phyloP scores from a whole-genome alignment of 2,888 invertebrate genomes.

The Eurytoma californica region DNA sequence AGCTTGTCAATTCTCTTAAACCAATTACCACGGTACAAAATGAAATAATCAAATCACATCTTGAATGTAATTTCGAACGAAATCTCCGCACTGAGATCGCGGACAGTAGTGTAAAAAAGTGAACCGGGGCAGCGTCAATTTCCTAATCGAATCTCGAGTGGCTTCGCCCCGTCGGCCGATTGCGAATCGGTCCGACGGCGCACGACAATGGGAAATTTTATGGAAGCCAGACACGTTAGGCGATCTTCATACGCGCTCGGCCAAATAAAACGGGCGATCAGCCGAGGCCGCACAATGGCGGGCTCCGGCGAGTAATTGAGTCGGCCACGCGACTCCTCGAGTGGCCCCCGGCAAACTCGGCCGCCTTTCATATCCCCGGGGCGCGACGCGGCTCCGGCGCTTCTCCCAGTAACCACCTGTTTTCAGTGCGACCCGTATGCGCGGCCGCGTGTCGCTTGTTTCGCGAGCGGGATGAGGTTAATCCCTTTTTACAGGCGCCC shows the following conservation, averaged over 20 bases:
- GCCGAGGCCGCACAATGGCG: constrained; percentile 37
- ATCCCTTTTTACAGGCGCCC: constrained; percentile 20
- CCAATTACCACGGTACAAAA: no score
- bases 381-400: constrained; percentile 51
- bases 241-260: constrained; percentile 9
- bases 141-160: constrained; percentile 45
- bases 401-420: constrained; percentile 72
- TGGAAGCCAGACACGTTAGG: constrained; percentile 26
- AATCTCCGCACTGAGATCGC: background rate
- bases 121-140: constrained; percentile 22
- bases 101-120: background rate
- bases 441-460: background rate
- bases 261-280: constrained; percentile 7
- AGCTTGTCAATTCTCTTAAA: no score
- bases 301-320: constrained; percentile 71
- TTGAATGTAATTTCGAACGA: no score
- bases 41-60: no score
- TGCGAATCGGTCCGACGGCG: background rate
- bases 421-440: constrained; percentile 57
- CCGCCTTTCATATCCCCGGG: constrained; percentile 12
- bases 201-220: constrained; percentile 42
- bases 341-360: constrained; percentile 65
- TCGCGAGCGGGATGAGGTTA: constrained; percentile 5
- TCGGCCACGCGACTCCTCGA: constrained; percentile 74
- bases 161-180: background rate